phyloP scores from a whole-genome alignment of 2,797 vertebrate genomes.

The Antrozous pallidus region DNA sequence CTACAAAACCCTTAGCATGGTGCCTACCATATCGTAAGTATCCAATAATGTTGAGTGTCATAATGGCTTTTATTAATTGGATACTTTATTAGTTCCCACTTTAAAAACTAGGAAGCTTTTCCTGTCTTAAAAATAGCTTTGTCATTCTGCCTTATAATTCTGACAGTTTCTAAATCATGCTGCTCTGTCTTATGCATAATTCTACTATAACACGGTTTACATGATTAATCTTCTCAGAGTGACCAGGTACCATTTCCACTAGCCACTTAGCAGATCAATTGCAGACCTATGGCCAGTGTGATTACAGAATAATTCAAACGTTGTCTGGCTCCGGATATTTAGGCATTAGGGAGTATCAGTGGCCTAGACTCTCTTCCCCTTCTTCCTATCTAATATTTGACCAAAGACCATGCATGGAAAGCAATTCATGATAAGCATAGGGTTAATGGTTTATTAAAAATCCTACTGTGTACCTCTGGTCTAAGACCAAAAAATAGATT shows the following conservation, averaged over 20 bases:
- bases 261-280: background rate
- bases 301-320: background rate
- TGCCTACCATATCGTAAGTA: background rate
- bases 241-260: background rate
- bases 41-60: background rate
- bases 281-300: background rate
- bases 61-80: background rate
- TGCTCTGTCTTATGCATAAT: background rate
- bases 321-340: background rate
- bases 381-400: background rate
- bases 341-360: background rate
- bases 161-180: background rate
- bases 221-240: background rate
- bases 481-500: background rate
- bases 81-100: background rate
- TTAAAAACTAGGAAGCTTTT: background rate
- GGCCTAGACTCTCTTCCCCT: background rate
- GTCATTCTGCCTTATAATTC: background rate
- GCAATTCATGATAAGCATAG: background rate
- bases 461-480: background rate
- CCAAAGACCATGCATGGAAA: background rate
- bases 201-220: background rate
- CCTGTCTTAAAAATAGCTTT: slow-evolving; percentile 22
- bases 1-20: background rate
- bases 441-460: background rate